Conservation (phyloP, 2,888 invertebrate species). For the Ormyrus pomaceus region DNA sequence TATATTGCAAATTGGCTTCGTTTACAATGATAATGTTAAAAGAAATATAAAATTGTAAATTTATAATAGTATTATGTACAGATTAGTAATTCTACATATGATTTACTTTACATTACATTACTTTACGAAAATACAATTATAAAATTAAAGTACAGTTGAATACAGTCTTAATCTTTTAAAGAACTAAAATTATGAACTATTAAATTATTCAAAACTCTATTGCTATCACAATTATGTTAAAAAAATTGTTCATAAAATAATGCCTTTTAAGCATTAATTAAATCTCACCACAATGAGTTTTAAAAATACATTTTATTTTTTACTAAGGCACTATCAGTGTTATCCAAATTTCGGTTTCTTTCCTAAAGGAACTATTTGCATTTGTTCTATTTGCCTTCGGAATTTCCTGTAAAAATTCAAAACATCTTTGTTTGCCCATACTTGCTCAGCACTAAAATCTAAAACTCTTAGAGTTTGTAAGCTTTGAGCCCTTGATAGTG, state of each 20-base stretch:
- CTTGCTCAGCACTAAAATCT: constrained; percentile 90
- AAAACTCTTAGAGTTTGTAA: constrained; percentile 89
- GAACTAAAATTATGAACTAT: too few species aligned
- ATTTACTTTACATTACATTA: too few species aligned
- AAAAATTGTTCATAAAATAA: constrained; percentile 13
- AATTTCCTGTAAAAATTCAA: constrained; percentile 88
- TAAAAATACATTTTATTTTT: background rate
- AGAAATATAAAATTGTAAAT: too few species aligned
- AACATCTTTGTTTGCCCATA: constrained; percentile 92
- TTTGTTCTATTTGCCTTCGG: constrained; percentile 80
- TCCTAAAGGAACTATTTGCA: constrained; percentile 81
- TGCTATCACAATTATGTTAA: background rate
- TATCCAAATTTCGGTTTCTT: constrained; percentile 63
- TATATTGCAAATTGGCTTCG: background rate
- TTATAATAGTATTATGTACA: background rate
- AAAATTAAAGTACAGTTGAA: too few species aligned
- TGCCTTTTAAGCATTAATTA: too few species aligned
- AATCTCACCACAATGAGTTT: background rate
- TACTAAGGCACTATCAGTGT: background rate
- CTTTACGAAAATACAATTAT: too few species aligned
- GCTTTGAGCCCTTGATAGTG: constrained; percentile 93
- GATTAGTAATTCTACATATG: too few species aligned
- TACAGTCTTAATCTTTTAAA: too few species aligned
- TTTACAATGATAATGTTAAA: too few species aligned
- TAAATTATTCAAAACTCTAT: too few species aligned